Evolutionary conservation across 2,888 invertebrate species (phyloP), one percentile per base, ranked within the genome.

Genomic region (Macropis europaea): DNA sequence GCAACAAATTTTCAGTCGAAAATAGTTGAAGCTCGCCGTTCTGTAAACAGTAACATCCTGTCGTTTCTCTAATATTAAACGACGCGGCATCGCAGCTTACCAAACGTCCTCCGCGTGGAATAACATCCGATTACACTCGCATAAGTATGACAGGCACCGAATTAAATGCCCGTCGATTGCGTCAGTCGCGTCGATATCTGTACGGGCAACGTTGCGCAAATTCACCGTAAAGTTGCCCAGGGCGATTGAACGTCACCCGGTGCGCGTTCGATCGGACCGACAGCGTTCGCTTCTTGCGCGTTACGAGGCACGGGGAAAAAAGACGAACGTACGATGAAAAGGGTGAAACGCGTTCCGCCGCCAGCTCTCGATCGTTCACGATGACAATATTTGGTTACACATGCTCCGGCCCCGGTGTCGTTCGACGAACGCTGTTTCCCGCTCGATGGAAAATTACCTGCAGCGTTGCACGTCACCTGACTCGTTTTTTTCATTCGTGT

Each of bases 341-440:
- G 71, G 63, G 45, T 43, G 73, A 62, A 62, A 72, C 61, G 62
- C 56, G 19, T 22, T 38, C 40, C 71, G 15, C 17, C 22, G 40
- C 17, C 24, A 22, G 32, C 54, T n/a, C 56, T 62, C 73, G 62
- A 71, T 72, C 68, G 73, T 72, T 63, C 73, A 59, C n/a, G n/a
- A n/a, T 62, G 71, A 72, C 73, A 73, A 72, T 71, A 71, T 72
- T 72, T 57, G 73, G 71, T 72, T 71, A 50, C 71, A 72, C 73
- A 30, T 32, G 19, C 4, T 40, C 19, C 30, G 72, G 71, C 19
- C 60, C 9, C 24, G 22, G 73, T 59, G 57, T 64, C 59, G 66
- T 22, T 26, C 19, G 52, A 19, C 66, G 74, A 60, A 43, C 40
- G 48, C 45, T 57, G 52, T 57, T 53, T 68, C 67, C 60, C 56